These are phyloP conservation scores for Dolichopus griseipennis DNA, from an alignment of 2,888 invertebrate species.

Conservation along the genomic window DNA sequence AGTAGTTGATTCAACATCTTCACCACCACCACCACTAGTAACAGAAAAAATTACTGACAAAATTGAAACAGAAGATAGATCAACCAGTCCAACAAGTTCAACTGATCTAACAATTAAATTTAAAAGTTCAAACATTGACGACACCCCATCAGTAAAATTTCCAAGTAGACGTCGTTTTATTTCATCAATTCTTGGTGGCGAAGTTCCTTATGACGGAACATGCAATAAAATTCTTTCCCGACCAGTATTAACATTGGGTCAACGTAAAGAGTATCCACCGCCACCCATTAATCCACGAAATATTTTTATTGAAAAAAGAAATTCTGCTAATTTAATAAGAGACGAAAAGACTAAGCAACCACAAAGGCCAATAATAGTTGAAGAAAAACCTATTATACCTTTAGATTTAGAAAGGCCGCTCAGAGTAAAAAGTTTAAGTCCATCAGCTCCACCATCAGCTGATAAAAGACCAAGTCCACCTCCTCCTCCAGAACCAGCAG, in stretches of 20 bases:
- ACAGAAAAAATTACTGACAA: slow-evolving; percentile 15
- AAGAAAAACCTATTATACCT: slow-evolving; percentile 58
- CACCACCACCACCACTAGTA: slow-evolving; percentile 22
- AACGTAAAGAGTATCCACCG: slow-evolving; percentile 64
- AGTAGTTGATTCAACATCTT: slow-evolving; percentile 23
- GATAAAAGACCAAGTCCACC: slow-evolving; percentile 48
- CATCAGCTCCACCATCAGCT: slow-evolving; percentile 46
- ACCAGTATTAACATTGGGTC: slow-evolving; percentile 71
- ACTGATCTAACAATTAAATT: slow-evolving; percentile 15
- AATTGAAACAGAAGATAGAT: slow-evolving; percentile 15
- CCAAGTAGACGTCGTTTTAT: slow-evolving; percentile 55
- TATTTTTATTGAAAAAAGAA: background rate
- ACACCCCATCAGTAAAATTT: slow-evolving; percentile 16
- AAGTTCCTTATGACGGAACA: slow-evolving; percentile 67
- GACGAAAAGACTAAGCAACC: slow-evolving; percentile 51
- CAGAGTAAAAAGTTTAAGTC: slow-evolving; percentile 45
- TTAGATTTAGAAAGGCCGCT: slow-evolving; percentile 48
- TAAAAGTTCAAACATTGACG: slow-evolving; percentile 18
- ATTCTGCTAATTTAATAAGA: slow-evolving; percentile 10
- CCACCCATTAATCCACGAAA: slow-evolving; percentile 4
- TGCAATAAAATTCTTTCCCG: background rate
- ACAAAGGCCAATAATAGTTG: slow-evolving; percentile 46
- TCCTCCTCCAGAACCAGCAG: slow-evolving; percentile 57
- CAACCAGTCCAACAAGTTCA: slow-evolving; percentile 13
- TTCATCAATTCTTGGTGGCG: slow-evolving; percentile 72